Percentiles rank a stretch among this genome's conserved stretches.
These are phyloP conservation scores for Sorex maritimensis DNA, from an alignment of 2,797 vertebrate genomes.

Conservation along the genomic window DNA sequence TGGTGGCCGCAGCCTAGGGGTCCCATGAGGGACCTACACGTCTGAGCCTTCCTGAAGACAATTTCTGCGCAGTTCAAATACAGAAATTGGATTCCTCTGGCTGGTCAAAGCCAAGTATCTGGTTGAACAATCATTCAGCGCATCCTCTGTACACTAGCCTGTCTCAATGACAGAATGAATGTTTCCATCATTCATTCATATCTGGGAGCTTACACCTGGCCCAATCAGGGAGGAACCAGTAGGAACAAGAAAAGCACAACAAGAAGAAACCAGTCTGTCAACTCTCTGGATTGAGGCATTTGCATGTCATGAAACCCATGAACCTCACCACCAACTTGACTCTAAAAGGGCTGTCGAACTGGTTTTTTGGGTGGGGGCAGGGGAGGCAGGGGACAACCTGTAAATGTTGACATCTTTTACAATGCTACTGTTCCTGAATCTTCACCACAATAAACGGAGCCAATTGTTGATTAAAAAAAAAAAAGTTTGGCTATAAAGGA, in stretches of 20 bases:
- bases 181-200: constrained; percentile 10
- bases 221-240: not conserved
- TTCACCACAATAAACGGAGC: not conserved
- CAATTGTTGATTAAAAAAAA: constrained; percentile 10
- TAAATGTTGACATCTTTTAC: not conserved
- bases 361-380: not conserved
- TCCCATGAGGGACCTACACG: not conserved
- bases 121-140: not conserved
- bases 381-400: not conserved
- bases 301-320: not conserved
- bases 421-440: not conserved
- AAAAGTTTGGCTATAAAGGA: not conserved
- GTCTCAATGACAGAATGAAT: not conserved
- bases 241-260: not conserved
- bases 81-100: not conserved
- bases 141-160: not conserved
- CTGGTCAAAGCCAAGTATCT: constrained; percentile 16
- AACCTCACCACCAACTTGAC: not conserved
- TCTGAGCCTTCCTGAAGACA: not conserved
- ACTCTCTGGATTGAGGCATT: not conserved
- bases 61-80: not conserved
- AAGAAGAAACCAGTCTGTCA: not conserved
- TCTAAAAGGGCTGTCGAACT: not conserved
- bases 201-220: not conserved
- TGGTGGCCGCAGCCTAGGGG: not conserved